Evolutionary conservation across 2,113 vertebrate genomes (phyloP), one percentile per base, ranked within the genome.

Genomic region (Oryzias woworae): DNA sequence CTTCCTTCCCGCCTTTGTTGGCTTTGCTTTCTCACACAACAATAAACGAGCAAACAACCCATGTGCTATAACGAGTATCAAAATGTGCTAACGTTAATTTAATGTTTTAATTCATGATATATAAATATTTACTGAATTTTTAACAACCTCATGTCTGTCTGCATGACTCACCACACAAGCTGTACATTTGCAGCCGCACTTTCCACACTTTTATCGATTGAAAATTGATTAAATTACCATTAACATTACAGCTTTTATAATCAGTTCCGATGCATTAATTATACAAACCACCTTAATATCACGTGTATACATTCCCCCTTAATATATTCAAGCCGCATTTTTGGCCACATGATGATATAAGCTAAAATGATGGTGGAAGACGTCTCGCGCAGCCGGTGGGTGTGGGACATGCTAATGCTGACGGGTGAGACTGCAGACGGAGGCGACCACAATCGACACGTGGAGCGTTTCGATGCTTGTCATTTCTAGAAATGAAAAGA

Each of bases 351-450:
- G 36, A 36, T 36, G 36, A 36, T 20, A 20, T 20, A 20, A 36
- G 36, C 36, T 10, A 36, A 36, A 36, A 36, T 12, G 31, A 36
- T 36, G 31, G 31, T 12, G 31, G 31, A 2, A 2, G 7, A 2
- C 2, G 31, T 36, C 31, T 36, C 7, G 8, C 31, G 31, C 31
- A 36, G 36, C 36, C 36, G 63, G 75, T 76, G 70, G 72, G 68
- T 79, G 83, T 76, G 66, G 69, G 78, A 74, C 24, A 22, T 67
- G 66, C 73, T 76, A 76, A 52, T 20, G 7, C 14, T 17, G 18
- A 26, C 88, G 86, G 85, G 85, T 83, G 82, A 76, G 63, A 58
- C 36, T 58, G 45, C 53, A 61, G 31, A 36, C 18, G 69, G 41
- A 15, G 14, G 1, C 52, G 7, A 22, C 12, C 12, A 22, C 22